phyloP scores from a whole-genome alignment of 2,888 invertebrate species.

The Portevinia maculata region DNA sequence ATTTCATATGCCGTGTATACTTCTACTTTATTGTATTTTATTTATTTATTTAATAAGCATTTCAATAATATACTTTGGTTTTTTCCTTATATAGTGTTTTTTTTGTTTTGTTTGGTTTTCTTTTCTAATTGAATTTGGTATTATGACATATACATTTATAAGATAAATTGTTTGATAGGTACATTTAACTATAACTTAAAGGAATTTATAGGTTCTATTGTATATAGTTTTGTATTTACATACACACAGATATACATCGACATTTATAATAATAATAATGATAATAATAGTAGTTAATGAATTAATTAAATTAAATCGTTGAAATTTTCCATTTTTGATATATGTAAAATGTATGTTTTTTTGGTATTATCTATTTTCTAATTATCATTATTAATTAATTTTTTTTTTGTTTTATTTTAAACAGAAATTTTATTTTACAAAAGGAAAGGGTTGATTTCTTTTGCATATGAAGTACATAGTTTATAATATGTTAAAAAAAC shows the following conservation, averaged over 20 bases:
- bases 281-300: constrained; percentile 55
- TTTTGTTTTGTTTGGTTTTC: constrained; percentile 25
- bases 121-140: constrained; percentile 66
- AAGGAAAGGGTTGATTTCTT: constrained; percentile 42
- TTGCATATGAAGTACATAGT: constrained; percentile 6
- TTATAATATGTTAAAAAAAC: background rate
- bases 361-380: constrained; percentile 35
- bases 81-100: constrained; percentile 30
- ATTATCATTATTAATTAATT: constrained; percentile 22
- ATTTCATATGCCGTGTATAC: constrained; percentile 30
- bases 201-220: constrained; percentile 48
- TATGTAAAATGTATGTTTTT: constrained; percentile 26
- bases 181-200: constrained; percentile 69
- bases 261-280: constrained; percentile 60
- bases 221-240: constrained; percentile 69
- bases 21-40: constrained; percentile 31
- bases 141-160: constrained; percentile 72
- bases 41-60: constrained; percentile 46
- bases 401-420: constrained; percentile 20
- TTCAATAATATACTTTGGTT: constrained; percentile 52
- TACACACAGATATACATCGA: constrained; percentile 71
- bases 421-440: constrained; percentile 66
- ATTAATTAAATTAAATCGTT: constrained; percentile 72
- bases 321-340: constrained; percentile 58
- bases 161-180: constrained; percentile 69